Conservation (phyloP, 64 coral and sea anemone genomes). For the Montipora sp. region DNA sequence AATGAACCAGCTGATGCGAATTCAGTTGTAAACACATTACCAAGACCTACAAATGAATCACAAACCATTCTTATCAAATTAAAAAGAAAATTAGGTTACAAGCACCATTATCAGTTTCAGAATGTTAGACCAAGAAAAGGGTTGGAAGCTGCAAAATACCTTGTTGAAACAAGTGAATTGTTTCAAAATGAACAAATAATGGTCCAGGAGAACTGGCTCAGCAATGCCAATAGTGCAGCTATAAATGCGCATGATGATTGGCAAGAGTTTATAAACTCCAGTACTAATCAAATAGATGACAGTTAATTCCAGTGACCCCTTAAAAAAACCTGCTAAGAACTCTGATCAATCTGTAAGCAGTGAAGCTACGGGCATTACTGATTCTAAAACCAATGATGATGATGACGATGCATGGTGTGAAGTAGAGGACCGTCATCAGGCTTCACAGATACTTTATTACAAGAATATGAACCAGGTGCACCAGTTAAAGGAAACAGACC, state of each 20-base stretch:
- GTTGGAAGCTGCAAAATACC: neutral
- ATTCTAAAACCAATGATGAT: neutral
- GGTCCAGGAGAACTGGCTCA: constrained; percentile 40
- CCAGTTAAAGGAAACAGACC: too few relatives aligned
- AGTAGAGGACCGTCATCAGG: neutral
- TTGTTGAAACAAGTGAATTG: neutral
- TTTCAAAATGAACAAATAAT: neutral
- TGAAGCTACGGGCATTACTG: neutral
- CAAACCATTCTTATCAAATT: neutral
- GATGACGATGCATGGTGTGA: neutral
- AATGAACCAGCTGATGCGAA: constrained; percentile 41
- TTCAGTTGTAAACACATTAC: constrained; percentile 30
- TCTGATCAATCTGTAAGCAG: neutral
- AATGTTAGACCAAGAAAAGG: neutral
- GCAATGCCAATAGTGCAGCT: neutral
- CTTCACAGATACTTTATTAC: too few relatives aligned
- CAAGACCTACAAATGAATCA: constrained; percentile 17
- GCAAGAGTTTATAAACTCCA: neutral
- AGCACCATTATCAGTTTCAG: constrained; percentile 16
- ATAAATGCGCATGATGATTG: neutral
- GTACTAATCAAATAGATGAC: neutral
- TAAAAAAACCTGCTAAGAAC: neutral
- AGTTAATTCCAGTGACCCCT: neutral
- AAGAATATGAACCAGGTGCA: too few relatives aligned
- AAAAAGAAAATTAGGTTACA: neutral